Conservation (phyloP, 2,888 invertebrate species). For the Steinernema carpocapsae region DNA sequence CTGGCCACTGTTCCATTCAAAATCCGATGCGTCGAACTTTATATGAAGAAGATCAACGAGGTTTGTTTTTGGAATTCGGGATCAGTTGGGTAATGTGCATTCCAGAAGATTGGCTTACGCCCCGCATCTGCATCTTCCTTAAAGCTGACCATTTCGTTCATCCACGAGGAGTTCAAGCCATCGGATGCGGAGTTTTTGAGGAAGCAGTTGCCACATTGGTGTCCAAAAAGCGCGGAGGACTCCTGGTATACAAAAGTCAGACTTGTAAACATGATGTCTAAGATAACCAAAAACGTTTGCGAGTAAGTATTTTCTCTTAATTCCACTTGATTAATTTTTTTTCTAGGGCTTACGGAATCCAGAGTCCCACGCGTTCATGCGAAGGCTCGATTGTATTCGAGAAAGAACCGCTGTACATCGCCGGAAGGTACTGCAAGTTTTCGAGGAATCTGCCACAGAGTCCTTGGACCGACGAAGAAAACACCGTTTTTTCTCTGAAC, state of each 20-base stretch:
- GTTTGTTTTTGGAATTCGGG: slow-evolving; percentile 39
- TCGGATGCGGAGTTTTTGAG: slow-evolving; percentile 55
- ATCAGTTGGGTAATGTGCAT: too few species aligned
- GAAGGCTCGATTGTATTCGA: slow-evolving; percentile 53
- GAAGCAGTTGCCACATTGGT: neutral
- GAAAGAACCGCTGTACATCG: slow-evolving; percentile 64
- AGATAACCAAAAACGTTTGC: slow-evolving; percentile 41
- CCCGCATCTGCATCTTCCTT: slow-evolving; percentile 64
- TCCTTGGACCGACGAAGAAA: slow-evolving; percentile 84
- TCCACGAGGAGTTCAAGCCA: slow-evolving; percentile 60
- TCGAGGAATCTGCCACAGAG: slow-evolving; percentile 87
- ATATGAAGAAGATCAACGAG: slow-evolving; percentile 42
- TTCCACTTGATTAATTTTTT: neutral
- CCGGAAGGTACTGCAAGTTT: slow-evolving; percentile 82
- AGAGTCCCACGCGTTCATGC: slow-evolving; percentile 52
- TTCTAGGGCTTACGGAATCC: slow-evolving; percentile 53
- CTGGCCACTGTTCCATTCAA: slow-evolving; percentile 54
- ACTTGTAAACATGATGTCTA: slow-evolving; percentile 42
- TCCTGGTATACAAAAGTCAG: slow-evolving; percentile 51
- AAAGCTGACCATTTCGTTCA: slow-evolving; percentile 61
- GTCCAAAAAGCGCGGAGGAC: slow-evolving; percentile 10
- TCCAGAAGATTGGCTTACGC: slow-evolving; percentile 60
- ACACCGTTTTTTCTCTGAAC: slow-evolving; percentile 28
- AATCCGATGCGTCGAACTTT: slow-evolving; percentile 55
- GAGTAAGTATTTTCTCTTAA: slow-evolving; percentile 35